Conservation (phyloP, 2,888 invertebrate genomes). For the Catotricha subobsoleta region DNA sequence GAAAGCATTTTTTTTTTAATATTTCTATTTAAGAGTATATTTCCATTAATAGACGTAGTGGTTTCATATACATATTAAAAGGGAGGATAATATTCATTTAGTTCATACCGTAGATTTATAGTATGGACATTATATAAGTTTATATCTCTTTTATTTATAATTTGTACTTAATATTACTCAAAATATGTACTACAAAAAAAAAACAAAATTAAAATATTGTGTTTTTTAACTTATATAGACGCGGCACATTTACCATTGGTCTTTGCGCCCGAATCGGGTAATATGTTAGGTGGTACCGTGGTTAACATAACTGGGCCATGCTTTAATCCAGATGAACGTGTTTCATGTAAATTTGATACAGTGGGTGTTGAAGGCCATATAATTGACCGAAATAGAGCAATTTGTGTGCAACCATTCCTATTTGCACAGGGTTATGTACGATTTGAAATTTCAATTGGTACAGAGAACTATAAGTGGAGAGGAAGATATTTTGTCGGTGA, state of each 20-base stretch:
- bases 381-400: conserved; percentile 63
- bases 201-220: no score
- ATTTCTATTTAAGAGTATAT: no score
- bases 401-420: conserved; percentile 75
- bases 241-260: conserved; percentile 64
- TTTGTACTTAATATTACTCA: no score
- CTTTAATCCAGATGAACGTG: conserved; percentile 54
- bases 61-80: no score
- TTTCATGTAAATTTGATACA: conserved; percentile 71
- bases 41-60: no score
- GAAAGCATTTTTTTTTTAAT: no score
- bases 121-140: no score
- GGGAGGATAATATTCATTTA: no score
- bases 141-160: no score
- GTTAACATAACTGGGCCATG: conserved; percentile 96
- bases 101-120: no score
- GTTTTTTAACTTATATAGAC: conserved; percentile 32
- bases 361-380: conserved; percentile 60
- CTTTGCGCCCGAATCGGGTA: conserved; percentile 89
- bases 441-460: conserved; percentile 69
- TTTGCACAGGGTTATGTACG: conserved; percentile 77
- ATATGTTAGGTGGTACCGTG: conserved; percentile 92
- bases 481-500: conserved; percentile 82
- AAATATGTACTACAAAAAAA: no score
- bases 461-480: conserved; percentile 71